Evolutionary conservation across 1,140 invertebrate genomes (phyloP).

Genomic region (Cherax quadricarinatus): DNA sequence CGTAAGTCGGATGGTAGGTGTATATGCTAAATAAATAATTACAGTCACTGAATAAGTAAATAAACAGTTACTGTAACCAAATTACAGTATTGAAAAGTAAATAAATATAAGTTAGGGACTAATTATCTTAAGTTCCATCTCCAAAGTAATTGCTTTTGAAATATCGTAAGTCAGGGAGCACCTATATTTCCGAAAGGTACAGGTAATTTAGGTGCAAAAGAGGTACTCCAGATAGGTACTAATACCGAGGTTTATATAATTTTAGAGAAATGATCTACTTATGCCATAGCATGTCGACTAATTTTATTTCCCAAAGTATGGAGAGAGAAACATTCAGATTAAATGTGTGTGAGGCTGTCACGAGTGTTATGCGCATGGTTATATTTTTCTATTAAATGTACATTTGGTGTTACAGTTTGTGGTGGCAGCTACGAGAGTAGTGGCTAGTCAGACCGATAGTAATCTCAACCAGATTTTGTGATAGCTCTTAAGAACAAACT

Average conservation of each 20-base stretch:
- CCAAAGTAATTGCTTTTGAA: no score
- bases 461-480: conserved; percentile 13
- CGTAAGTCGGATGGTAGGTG: no score
- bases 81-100: no score
- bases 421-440: conserved; percentile 6
- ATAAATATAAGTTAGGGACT: no score
- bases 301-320: not conserved
- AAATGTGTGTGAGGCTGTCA: not conserved
- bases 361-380: conserved; percentile 24
- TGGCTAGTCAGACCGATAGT: conserved; percentile 13
- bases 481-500: conserved; percentile 18
- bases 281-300: not conserved
- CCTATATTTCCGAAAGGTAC: not conserved
- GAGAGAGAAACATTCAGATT: not conserved
- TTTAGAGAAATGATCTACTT: not conserved
- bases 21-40: no score
- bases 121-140: no score
- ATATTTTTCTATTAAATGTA: conserved; percentile 35
- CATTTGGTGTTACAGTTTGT: conserved; percentile 12
- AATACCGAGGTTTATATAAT: not conserved
- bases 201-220: not conserved
- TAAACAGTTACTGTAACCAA: no score
- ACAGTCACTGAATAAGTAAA: no score
- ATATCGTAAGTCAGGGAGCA: no score
- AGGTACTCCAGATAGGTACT: not conserved